Percentiles rank a stretch among this genome's conserved stretches.
These are phyloP conservation scores for Cryptoprocta ferox DNA, from an alignment of 2,797 vertebrate species.

Conservation along the genomic window DNA sequence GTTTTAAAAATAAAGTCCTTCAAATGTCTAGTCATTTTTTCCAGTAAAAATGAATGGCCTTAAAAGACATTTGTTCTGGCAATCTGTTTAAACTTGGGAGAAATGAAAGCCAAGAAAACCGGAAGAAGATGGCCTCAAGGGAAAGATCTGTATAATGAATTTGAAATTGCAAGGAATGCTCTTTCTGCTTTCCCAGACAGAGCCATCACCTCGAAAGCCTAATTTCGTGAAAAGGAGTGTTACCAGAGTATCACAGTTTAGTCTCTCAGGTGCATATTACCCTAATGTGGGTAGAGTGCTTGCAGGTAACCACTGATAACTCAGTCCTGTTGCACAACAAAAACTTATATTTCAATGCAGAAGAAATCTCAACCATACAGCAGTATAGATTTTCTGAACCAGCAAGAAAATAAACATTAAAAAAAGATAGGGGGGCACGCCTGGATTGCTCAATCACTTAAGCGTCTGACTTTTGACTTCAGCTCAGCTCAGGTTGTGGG, in stretches of 20 bases:
- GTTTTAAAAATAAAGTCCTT: slow-evolving; percentile 76
- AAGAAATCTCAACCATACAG: not conserved
- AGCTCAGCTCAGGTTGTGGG: too few species aligned
- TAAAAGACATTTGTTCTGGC: slow-evolving; percentile 75
- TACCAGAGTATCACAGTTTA: not conserved
- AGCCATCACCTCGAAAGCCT: slow-evolving; percentile 71
- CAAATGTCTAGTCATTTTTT: slow-evolving; percentile 74
- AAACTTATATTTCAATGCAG: not conserved
- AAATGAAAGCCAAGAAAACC: slow-evolving; percentile 77
- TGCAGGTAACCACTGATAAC: not conserved
- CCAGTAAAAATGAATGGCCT: slow-evolving; percentile 72
- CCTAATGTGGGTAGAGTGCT: not conserved
- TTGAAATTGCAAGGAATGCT: slow-evolving; percentile 78
- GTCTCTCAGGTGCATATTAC: not conserved
- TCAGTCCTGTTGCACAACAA: not conserved
- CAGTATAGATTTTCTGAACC: not conserved
- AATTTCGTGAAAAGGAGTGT: slow-evolving; percentile 68
- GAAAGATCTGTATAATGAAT: slow-evolving; percentile 80
- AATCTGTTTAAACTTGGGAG: slow-evolving; percentile 81
- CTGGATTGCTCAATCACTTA: too few species aligned
- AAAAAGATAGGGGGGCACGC: not conserved
- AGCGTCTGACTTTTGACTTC: too few species aligned
- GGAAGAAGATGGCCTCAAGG: slow-evolving; percentile 78
- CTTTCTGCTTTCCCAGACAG: slow-evolving; percentile 72
- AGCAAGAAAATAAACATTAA: not conserved